Base-by-base conservation (phyloP, 2,888 invertebrate genomes). In the Eubasilissa splendida region DNA sequence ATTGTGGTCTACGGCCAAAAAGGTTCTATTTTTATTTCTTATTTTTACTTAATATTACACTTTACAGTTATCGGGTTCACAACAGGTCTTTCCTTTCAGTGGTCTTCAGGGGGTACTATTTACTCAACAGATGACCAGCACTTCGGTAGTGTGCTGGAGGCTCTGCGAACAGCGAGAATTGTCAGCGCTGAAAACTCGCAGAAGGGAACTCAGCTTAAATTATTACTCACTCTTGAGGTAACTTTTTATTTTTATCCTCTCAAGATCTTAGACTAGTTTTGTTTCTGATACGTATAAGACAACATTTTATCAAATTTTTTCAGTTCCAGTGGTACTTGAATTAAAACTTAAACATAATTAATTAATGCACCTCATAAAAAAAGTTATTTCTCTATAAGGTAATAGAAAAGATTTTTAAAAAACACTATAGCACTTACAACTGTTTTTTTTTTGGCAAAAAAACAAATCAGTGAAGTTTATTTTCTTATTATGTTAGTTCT, bases 201-300 rank as follows among this genome's bases (percentile, higher is more conserved):
- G 42, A 92, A 94, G 86, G 98, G 98, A 80, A 97, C 98, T 54
- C 98, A 99, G 87, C 90, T 99, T 74, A 99, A 99, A 89, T 88
- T 98, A 76, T 89, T 96, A 85, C 88, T 98, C 63, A 91, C 93
- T 12, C 89, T 98, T 84, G 92, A 95, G 87, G 95, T 94, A 86
- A 42, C 42, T 42, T 42, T 42, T 42, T 90, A 33, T 42, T 42
- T 42, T 42, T 42, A 22, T 22, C 22, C 22, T 22, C 22, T 22
- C 7, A 7, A 42, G 42, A 42, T 7, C 42, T 7, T 4, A 42
- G 42, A 42, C 42, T 42, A 42, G 42, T 42, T 42, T 5, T 42
- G 42, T 42, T 7, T 42, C 42, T 42, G 42, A 22, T 42, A 42
- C 0, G 42, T 42, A 7, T 7, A 42, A 42, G 42, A 42, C 42